Conservation (phyloP, 2,797 vertebrate species). For the Harpagifer antarcticus region DNA sequence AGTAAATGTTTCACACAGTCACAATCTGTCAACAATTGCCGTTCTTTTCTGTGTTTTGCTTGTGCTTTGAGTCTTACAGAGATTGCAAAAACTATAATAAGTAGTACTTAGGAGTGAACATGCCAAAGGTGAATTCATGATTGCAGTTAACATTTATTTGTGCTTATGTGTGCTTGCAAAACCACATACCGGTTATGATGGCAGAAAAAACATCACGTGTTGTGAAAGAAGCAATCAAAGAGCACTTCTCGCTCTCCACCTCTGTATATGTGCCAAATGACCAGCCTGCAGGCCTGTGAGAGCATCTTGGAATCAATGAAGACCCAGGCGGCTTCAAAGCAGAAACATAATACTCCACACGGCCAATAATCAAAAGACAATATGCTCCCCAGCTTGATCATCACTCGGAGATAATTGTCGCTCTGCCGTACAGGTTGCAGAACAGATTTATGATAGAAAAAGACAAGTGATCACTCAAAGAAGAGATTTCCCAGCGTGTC, state of each 20-base stretch:
- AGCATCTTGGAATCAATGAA: conserved; percentile 33
- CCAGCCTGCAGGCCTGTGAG: conserved; percentile 10
- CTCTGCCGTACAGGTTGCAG: conserved; percentile 37
- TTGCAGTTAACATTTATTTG: not conserved
- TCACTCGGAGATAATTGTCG: conserved; percentile 61
- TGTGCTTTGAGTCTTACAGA: conserved; percentile 7
- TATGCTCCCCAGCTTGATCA: conserved; percentile 53
- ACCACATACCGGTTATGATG: not conserved
- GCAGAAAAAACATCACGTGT: not conserved
- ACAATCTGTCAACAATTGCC: conserved; percentile 23
- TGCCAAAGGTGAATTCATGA: conserved; percentile 2
- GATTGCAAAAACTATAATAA: not conserved
- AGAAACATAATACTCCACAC: conserved; percentile 31
- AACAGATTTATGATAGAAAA: conserved; percentile 47
- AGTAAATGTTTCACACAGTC: conserved; percentile 16
- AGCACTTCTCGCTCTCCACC: not conserved
- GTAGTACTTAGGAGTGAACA: not conserved
- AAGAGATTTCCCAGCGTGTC: conserved; percentile 38
- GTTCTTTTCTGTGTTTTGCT: conserved; percentile 15
- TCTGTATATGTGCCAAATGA: conserved; percentile 27
- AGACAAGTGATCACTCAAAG: conserved; percentile 9
- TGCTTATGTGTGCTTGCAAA: not conserved
- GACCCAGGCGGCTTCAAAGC: conserved; percentile 38
- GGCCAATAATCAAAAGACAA: conserved; percentile 55
- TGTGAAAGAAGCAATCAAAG: conserved; percentile 18